These are phyloP conservation scores for Porites cylindrica DNA, from an alignment of 92 coral and sea anemone genomes.

Conservation along the genomic window DNA sequence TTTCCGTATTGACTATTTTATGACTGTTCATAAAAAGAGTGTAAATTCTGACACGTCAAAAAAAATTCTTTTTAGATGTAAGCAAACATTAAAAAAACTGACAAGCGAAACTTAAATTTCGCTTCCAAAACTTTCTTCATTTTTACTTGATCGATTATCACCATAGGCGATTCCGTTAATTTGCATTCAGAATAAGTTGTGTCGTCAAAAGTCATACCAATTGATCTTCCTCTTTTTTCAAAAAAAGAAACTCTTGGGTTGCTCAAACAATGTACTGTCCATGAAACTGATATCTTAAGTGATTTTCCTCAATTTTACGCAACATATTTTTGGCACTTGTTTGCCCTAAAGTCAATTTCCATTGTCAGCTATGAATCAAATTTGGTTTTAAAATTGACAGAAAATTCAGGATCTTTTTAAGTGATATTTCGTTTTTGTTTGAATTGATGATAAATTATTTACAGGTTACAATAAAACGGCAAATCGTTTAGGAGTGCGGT, in stretches of 20 bases:
- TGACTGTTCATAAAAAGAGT: neutral
- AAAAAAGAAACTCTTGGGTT: neutral
- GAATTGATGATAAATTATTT: neutral
- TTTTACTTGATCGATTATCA: neutral
- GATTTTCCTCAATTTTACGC: neutral
- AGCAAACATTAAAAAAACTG: neutral
- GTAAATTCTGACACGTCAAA: slow-evolving; percentile 3
- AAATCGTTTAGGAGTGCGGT: slow-evolving; percentile 6
- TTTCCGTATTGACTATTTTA: neutral
- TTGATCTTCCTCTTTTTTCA: neutral
- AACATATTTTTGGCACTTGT: neutral
- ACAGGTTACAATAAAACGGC: slow-evolving; percentile 27
- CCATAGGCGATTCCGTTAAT: neutral
- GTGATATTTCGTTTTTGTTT: neutral
- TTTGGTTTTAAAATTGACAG: neutral
- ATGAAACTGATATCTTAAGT: neutral
- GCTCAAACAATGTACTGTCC: neutral
- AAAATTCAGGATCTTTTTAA: neutral
- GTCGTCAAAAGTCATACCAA: slow-evolving; percentile 7
- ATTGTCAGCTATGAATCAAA: neutral
- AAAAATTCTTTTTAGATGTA: neutral
- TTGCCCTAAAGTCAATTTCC: neutral
- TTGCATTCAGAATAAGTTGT: neutral
- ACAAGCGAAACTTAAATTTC: neutral
- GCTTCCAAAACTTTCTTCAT: neutral